Evolutionary conservation across 2,113 vertebrate genomes (phyloP).

Genomic region (Cacatua alba): DNA sequence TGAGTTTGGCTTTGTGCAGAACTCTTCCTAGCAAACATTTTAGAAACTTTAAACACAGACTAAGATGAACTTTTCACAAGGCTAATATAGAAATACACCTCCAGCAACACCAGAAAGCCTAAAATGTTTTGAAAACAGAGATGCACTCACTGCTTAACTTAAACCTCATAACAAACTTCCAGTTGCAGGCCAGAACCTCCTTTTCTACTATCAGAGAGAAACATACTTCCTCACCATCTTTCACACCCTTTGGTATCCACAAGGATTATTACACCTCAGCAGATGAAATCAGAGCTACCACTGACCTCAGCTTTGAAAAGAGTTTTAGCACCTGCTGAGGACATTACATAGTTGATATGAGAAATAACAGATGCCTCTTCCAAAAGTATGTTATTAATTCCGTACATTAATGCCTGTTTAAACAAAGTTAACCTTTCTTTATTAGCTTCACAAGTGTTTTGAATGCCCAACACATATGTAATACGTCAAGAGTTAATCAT

Average conservation of each 20-base stretch:
- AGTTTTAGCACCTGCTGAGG: not conserved
- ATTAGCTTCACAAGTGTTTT: not conserved
- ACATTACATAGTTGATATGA: not conserved
- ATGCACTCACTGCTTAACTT: not conserved
- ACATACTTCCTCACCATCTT: not conserved
- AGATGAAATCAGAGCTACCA: not conserved
- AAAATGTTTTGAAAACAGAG: slow-evolving; percentile 33
- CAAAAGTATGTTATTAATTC: not conserved
- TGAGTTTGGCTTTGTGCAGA: not conserved
- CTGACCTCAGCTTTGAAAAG: not conserved
- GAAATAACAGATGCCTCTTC: not conserved
- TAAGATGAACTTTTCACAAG: slow-evolving; percentile 4
- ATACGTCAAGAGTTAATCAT: not conserved
- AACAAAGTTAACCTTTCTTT: not conserved
- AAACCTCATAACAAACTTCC: not conserved
- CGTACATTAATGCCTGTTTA: not conserved
- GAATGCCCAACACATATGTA: not conserved
- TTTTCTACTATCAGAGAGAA: not conserved
- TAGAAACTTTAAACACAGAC: slow-evolving; percentile 39
- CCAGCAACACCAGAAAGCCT: slow-evolving; percentile 20
- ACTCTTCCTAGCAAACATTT: slow-evolving; percentile 18
- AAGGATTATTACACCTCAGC: accelerated
- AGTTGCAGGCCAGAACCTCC: not conserved
- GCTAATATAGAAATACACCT: slow-evolving; percentile 16
- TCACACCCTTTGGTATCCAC: not conserved